phyloP scores from a whole-genome alignment of 2,888 invertebrate genomes.

The Agonopterix arenella region DNA sequence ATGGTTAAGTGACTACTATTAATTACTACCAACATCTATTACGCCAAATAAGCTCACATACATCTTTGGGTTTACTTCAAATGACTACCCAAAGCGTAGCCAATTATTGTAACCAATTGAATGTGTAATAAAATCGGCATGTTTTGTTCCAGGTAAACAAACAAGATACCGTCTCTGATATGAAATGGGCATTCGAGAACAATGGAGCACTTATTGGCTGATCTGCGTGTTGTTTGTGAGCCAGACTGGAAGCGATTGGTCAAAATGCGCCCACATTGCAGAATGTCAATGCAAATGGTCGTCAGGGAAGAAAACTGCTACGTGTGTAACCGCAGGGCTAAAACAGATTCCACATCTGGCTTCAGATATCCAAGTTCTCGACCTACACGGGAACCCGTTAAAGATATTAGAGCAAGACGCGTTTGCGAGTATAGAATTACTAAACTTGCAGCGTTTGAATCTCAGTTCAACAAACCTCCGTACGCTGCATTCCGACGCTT shows the following conservation, averaged over 20 bases:
- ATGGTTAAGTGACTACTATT: slow-evolving; percentile 26
- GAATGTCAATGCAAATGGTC: slow-evolving; percentile 95
- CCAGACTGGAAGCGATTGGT: slow-evolving; percentile 81
- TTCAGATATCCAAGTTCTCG: slow-evolving; percentile 80
- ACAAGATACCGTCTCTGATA: slow-evolving; percentile 28
- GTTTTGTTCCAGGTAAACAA: slow-evolving; percentile 51
- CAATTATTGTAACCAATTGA: slow-evolving; percentile 9
- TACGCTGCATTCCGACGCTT: slow-evolving; percentile 87
- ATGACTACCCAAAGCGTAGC: slow-evolving; percentile 4
- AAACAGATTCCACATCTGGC: slow-evolving; percentile 80
- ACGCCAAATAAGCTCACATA: slow-evolving; percentile 10
- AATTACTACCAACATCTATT: slow-evolving; percentile 17
- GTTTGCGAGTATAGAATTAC: slow-evolving; percentile 85
- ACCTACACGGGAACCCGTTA: slow-evolving; percentile 88
- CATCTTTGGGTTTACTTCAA: slow-evolving; percentile 4
- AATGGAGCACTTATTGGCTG: slow-evolving; percentile 43
- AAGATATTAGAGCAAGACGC: slow-evolving; percentile 83
- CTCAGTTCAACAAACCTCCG: slow-evolving; percentile 84
- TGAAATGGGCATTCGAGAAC: slow-evolving; percentile 60
- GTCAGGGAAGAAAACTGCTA: slow-evolving; percentile 91
- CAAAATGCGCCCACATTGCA: slow-evolving; percentile 83
- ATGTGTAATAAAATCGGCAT: background rate
- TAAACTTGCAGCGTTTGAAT: slow-evolving; percentile 91
- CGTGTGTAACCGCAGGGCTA: slow-evolving; percentile 86
- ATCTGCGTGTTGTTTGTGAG: slow-evolving; percentile 38